Evolutionary conservation across 23 tunicate species (phyloP).

Genomic region (Clavelina lepadiformis): DNA sequence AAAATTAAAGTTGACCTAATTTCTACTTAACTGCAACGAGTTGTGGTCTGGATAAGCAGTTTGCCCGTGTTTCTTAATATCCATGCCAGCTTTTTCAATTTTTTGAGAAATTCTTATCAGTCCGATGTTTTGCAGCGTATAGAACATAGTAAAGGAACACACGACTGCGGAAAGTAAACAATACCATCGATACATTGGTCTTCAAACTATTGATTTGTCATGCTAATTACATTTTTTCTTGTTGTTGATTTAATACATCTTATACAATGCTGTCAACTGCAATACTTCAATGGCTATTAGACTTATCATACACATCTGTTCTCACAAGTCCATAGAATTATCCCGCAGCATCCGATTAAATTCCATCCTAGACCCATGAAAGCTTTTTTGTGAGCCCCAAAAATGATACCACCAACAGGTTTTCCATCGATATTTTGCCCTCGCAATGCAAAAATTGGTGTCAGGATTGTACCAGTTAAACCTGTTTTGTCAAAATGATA

Average conservation of each 20-base stretch:
- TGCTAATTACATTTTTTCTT: no score
- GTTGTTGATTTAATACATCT: no score
- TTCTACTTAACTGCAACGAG: background rate
- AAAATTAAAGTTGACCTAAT: no score
- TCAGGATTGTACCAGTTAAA: slow-evolving; percentile 17
- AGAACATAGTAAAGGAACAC: slow-evolving; percentile 27
- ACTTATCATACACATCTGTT: background rate
- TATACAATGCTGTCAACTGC: no score
- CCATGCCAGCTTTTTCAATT: slow-evolving; percentile 51
- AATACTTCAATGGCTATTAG: background rate
- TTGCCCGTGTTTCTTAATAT: slow-evolving; percentile 64
- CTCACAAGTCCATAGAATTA: slow-evolving; percentile 52
- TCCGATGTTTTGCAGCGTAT: slow-evolving; percentile 28
- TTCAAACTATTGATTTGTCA: no score
- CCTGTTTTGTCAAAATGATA: no score
- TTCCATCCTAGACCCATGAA: slow-evolving; percentile 59
- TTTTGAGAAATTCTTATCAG: slow-evolving; percentile 36
- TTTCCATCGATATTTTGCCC: slow-evolving; percentile 40
- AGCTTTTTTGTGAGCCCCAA: slow-evolving; percentile 25
- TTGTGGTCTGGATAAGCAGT: slow-evolving; percentile 53
- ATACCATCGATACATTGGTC: no score
- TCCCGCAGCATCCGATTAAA: slow-evolving; percentile 26
- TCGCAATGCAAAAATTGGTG: slow-evolving; percentile 58
- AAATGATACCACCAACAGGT: slow-evolving; percentile 48
- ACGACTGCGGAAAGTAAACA: slow-evolving; percentile 10